Evolutionary conservation across 2,888 invertebrate genomes (phyloP).

Genomic region (Drosophila peninsularis): DNA sequence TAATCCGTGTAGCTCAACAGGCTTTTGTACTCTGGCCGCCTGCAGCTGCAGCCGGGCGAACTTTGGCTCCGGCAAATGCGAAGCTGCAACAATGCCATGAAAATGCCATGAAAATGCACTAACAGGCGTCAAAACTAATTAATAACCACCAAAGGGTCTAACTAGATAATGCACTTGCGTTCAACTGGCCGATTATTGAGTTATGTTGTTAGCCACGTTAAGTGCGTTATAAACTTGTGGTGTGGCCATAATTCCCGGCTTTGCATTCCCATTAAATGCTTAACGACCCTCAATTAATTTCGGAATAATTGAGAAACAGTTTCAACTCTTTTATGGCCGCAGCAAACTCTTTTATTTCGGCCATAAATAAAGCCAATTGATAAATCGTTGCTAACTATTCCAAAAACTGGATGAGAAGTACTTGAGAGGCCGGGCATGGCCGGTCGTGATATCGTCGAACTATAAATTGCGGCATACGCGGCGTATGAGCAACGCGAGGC

Average conservation of each 20-base stretch:
- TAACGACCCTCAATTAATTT: slow-evolving; percentile 1
- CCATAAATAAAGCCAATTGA: slow-evolving; percentile 8
- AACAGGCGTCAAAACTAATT: slow-evolving; percentile 50
- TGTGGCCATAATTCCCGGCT: not conserved
- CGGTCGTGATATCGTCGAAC: slow-evolving; percentile 12
- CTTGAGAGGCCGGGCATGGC: slow-evolving; percentile 17
- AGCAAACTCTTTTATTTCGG: slow-evolving; percentile 5
- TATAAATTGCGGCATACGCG: slow-evolving; percentile 26
- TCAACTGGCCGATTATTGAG: slow-evolving; percentile 2
- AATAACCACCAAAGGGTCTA: slow-evolving; percentile 30
- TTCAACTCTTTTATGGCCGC: not conserved
- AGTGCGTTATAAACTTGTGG: not conserved
- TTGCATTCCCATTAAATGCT: not conserved
- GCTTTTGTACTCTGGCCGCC: slow-evolving; percentile 21
- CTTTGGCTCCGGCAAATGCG: slow-evolving; percentile 14
- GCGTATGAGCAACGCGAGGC: slow-evolving; percentile 53
- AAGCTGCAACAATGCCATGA: slow-evolving; percentile 26
- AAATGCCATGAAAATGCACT: slow-evolving; percentile 46
- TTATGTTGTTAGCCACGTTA: slow-evolving; percentile 4
- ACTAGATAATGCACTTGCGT: slow-evolving; percentile 23
- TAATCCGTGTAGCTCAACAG: slow-evolving; percentile 50
- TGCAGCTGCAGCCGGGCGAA: slow-evolving; percentile 31
- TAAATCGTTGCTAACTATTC: slow-evolving; percentile 23
- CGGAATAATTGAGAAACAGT: not conserved
- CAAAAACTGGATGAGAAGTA: slow-evolving; percentile 25